Base-by-base conservation (phyloP, 2,797 vertebrate genomes). In the Balearica regulorum region DNA sequence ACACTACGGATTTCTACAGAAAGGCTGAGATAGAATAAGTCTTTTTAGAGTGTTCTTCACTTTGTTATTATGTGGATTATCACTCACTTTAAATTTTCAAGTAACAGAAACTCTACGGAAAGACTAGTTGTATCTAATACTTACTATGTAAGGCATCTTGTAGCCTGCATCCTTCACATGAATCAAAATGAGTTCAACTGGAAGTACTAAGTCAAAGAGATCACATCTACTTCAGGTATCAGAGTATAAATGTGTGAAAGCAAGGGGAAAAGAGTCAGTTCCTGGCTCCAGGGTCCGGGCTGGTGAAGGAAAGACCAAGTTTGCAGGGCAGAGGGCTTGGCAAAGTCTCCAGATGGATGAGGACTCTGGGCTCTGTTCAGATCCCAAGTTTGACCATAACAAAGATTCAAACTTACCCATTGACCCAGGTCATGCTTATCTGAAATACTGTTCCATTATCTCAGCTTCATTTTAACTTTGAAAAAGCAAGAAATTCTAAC, bases 151-250 rank as follows among this genome's bases (percentile, higher is more conserved):
- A 70, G 37, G 16, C 22, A 53, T n/a, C 37, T 79, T 37, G 14
- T 6, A 65, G 26, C 17, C 33, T 72, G 33, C 26, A 57, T 46
- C 10, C 24, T 69, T 83, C 44, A 39, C 33, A 11, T 16, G 25
- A 31, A 11, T 71, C 49, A 37, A 13, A 9, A 76, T 20, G 17
- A 51, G 15, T 51, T 91, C 68, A 60, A 4, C 9, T 51, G 29
- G 26, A 84, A 89, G 46, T 24, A 62, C 15, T 16, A 61, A 39
- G 24, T 58, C 62, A 58, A 68, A 66, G n/a, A 19, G 11, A 54
- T 43, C 29, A 35, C 10, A 31, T 18, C 73, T 61, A 9, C 29
- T 8, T 76, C 0, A 0, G 3, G 2, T 75, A 82, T 84, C 61
- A 65, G n/a, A 79, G 10, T 20, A 39, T 7, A 66, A 73, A 68